Percentiles rank a stretch among this genome's conserved stretches.
Evolutionary conservation across 2,113 vertebrate species (phyloP).

Genomic region (Microtus oregoni): DNA sequence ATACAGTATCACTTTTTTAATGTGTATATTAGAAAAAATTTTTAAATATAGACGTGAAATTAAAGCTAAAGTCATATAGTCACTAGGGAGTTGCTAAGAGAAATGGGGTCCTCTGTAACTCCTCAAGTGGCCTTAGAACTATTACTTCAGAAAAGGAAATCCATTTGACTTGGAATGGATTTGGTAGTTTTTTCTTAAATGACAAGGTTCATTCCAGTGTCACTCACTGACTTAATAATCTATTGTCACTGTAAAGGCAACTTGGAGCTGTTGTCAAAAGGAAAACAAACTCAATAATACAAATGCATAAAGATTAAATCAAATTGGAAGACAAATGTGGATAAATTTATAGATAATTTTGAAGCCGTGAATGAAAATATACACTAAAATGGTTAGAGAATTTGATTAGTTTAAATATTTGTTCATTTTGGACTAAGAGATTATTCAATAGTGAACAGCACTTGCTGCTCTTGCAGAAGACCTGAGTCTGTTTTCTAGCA

Average conservation of each 20-base stretch:
- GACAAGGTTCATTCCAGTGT: not conserved
- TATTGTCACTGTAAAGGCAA: not conserved
- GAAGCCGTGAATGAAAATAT: not conserved
- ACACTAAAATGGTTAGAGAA: not conserved
- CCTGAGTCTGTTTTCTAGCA: not conserved
- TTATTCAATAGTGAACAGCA: not conserved
- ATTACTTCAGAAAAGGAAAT: not conserved
- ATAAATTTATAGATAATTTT: not conserved
- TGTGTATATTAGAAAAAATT: not conserved
- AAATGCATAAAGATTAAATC: constrained; percentile 2
- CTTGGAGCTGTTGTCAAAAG: not conserved
- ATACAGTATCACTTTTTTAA: not conserved
- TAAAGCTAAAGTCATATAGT: constrained; percentile 6
- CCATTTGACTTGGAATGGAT: constrained; percentile 58
- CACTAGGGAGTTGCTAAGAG: not conserved
- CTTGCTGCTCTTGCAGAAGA: not conserved
- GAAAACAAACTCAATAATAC: not conserved
- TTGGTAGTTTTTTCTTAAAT: constrained; percentile 61
- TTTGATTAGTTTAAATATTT: not conserved
- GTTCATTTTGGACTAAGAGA: not conserved
- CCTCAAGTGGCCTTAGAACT: not conserved
- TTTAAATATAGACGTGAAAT: constrained; percentile 1
- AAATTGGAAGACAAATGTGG: not conserved
- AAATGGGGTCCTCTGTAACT: not conserved
- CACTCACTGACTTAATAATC: not conserved